Evolutionary conservation across 2,888 invertebrate genomes (phyloP), one percentile per base, ranked within the genome.

Genomic region (Pristionchus fissidentatus): DNA sequence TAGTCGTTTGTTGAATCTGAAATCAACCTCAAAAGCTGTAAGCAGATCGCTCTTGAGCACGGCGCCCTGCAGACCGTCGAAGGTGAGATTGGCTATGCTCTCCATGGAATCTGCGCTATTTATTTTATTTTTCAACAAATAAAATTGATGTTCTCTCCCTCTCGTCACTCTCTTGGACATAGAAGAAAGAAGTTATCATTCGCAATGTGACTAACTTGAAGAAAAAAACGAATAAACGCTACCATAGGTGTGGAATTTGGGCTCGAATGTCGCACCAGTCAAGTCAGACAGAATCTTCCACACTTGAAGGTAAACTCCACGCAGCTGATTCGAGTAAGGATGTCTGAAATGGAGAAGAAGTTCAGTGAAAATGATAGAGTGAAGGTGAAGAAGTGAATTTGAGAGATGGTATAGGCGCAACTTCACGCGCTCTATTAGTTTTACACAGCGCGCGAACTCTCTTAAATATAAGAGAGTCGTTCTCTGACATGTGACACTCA

Each of bases 271-370:
- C 5, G 66, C 66, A 35, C 66, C 66, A 22, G 35, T 35, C 2
- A 19, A 3, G 29, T 38, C 38, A 8, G 32, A 3, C 5, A 66
- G n/a, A 32, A 66, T 22, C 22, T 32, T 4, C 66, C 66, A 66
- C 19, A 35, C 66, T 2, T 10, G 19, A 5, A 66, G 35, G 15
- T 66, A 66, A 19, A 66, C 29, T 38, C 66, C 66, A 1, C 1
- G 10, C 5, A 66, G 66, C 35, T 35, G n/a, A 22, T 32, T 66
- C 26, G 8, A 35, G 66, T 35, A 66, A 3, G 32, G 66, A 35
- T 66, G 29, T 38, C 66, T 66, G 66, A 26, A 62, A 32, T 62
- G 29, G n/a, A n/a, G n/a, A n/a, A n/a, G n/a, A n/a, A n/a, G n/a
- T n/a, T n/a, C n/a, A n/a, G n/a, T n/a, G n/a, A n/a, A n/a, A n/a